Conservation (phyloP, 1,140 invertebrate species). For the Ceratina australensis region DNA sequence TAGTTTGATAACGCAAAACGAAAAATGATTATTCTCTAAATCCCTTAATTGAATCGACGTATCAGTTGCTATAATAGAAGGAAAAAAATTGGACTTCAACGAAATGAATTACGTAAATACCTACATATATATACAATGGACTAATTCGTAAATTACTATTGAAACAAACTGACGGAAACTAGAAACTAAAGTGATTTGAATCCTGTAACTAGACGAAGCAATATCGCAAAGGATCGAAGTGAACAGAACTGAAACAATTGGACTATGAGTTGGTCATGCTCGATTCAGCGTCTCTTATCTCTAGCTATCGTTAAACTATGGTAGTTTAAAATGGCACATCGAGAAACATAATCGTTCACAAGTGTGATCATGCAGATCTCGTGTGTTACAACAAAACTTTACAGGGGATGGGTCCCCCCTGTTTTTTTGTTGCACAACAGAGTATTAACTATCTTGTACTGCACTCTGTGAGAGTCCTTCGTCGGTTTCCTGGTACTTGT, state of each 20-base stretch:
- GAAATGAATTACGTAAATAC: too few species aligned
- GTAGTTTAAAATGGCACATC: constrained; percentile 37
- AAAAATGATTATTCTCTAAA: too few species aligned
- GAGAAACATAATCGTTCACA: constrained; percentile 30
- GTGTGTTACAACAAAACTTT: constrained; percentile 26
- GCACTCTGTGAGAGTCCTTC: constrained; percentile 37
- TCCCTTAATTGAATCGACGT: too few species aligned
- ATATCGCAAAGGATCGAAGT: constrained; percentile 36
- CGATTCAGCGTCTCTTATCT: constrained; percentile 18
- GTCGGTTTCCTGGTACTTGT: constrained; percentile 29
- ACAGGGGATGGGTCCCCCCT: background rate
- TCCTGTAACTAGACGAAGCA: background rate
- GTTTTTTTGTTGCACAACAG: constrained; percentile 6
- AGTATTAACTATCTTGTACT: constrained; percentile 34
- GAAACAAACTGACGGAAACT: too few species aligned
- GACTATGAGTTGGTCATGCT: constrained; percentile 35
- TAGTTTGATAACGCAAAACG: too few species aligned
- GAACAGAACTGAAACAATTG: constrained; percentile 34
- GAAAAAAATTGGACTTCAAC: too few species aligned
- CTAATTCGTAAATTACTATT: too few species aligned
- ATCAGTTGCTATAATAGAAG: too few species aligned
- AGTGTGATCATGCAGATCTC: constrained; percentile 35
- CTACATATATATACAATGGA: too few species aligned
- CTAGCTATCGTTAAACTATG: constrained; percentile 8
- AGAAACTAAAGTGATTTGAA: background rate